phyloP scores from a whole-genome alignment of 1,140 invertebrate genomes.

The Globodera ellingtonae region DNA sequence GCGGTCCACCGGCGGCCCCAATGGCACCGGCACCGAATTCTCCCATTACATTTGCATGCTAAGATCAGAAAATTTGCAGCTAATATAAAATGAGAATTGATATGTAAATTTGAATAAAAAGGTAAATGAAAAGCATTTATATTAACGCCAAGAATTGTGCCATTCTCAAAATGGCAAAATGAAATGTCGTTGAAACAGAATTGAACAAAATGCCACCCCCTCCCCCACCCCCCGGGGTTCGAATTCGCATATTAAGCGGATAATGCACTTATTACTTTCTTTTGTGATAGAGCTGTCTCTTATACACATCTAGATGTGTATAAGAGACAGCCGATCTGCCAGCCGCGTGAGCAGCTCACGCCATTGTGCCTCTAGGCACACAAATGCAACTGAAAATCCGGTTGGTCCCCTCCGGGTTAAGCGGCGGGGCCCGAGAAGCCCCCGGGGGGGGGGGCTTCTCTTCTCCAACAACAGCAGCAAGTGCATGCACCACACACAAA shows the following conservation, averaged over 20 bases:
- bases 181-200: background rate
- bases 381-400: no score
- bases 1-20: background rate
- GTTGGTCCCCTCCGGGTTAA: no score
- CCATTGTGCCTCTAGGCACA: no score
- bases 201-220: no score
- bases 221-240: no score
- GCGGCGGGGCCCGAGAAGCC: no score
- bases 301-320: no score
- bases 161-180: background rate
- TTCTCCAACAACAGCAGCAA: no score
- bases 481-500: no score
- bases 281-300: no score
- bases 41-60: slow-evolving; percentile 16
- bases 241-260: background rate
- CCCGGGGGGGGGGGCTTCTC: no score
- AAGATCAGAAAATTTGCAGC: background rate
- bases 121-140: background rate
- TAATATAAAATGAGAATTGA: background rate
- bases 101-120: background rate
- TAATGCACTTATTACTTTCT: background rate
- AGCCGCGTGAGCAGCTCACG: background rate
- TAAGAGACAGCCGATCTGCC: background rate
- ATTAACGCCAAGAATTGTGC: no score
- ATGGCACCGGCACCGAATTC: slow-evolving; percentile 8